Evolutionary conservation across 2,113 vertebrate genomes (phyloP).

Genomic region (Poeciliopsis retropinna): DNA sequence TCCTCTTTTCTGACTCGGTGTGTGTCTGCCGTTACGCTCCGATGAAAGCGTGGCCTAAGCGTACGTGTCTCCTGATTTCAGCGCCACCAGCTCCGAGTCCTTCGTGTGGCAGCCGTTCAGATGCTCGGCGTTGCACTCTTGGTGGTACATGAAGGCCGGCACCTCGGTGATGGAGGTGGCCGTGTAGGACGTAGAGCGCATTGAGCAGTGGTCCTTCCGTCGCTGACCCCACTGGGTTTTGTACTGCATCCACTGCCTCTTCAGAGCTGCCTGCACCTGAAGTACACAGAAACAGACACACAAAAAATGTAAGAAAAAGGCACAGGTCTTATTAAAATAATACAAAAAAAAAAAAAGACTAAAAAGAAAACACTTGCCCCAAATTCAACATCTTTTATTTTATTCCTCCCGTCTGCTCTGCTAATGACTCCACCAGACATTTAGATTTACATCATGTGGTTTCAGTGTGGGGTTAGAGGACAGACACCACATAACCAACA

Average conservation of each 20-base stretch:
- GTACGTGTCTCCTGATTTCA: constrained; percentile 86
- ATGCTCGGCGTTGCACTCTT: constrained; percentile 83
- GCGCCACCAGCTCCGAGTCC: constrained; percentile 84
- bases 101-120: constrained; percentile 82
- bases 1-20: neutral
- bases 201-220: constrained; percentile 84
- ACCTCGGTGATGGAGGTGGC: constrained; percentile 89
- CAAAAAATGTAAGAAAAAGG: neutral
- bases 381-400: neutral
- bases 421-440: constrained; percentile 15
- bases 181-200: constrained; percentile 87
- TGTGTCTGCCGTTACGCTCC: neutral
- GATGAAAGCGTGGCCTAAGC: constrained; percentile 70
- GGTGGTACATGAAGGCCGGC: constrained; percentile 87
- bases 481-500: constrained; percentile 14
- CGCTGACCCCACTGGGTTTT: constrained; percentile 90
- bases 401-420: neutral
- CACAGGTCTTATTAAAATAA: neutral
- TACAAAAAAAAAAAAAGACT: neutral
- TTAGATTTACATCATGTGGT: constrained; percentile 7
- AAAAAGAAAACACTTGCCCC: neutral
- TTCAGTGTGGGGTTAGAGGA: neutral
- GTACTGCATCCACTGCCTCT: constrained; percentile 91
- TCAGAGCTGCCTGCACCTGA: constrained; percentile 90
- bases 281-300: constrained; percentile 21